A percentile compares a stretch with the other conserved stretches of the same genome.
Evolutionary conservation across 1,140 invertebrate species (phyloP).

Genomic region (Rhopalosiphum maidis): DNA sequence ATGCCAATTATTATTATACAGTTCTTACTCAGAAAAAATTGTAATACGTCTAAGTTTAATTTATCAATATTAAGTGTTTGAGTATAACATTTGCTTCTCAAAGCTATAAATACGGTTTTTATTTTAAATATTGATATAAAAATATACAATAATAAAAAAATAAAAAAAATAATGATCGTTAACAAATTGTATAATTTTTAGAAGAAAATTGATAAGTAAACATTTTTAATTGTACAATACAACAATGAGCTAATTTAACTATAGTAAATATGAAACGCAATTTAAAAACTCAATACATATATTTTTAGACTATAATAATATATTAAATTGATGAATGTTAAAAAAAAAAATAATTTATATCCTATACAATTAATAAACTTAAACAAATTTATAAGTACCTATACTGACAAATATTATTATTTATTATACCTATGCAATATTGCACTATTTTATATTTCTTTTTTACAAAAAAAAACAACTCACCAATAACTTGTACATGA

Average conservation of each 20-base stretch:
- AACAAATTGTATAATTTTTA: not conserved
- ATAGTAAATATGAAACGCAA: not conserved
- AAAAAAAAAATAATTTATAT: not conserved
- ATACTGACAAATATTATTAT: not conserved
- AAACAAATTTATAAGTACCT: not conserved
- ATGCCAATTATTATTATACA: not conserved
- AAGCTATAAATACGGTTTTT: no score
- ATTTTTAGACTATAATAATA: no score
- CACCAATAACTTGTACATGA: slow-evolving; percentile 14
- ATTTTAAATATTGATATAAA: no score
- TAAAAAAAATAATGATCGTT: not conserved
- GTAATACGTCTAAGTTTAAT: no score
- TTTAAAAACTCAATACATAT: no score
- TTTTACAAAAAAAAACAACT: not conserved
- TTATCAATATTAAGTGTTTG: no score
- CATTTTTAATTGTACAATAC: not conserved
- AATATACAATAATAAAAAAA: no score
- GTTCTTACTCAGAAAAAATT: no score
- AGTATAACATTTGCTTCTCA: no score
- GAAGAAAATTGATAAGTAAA: not conserved
- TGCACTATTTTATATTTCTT: not conserved
- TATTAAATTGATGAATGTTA: no score
- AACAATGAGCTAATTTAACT: not conserved
- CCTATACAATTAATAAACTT: no score
- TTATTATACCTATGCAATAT: not conserved